Percentiles rank a stretch among this genome's conserved stretches.
Conservation (phyloP, 2,888 invertebrate genomes). For the Troglohyphantes excavatus region DNA sequence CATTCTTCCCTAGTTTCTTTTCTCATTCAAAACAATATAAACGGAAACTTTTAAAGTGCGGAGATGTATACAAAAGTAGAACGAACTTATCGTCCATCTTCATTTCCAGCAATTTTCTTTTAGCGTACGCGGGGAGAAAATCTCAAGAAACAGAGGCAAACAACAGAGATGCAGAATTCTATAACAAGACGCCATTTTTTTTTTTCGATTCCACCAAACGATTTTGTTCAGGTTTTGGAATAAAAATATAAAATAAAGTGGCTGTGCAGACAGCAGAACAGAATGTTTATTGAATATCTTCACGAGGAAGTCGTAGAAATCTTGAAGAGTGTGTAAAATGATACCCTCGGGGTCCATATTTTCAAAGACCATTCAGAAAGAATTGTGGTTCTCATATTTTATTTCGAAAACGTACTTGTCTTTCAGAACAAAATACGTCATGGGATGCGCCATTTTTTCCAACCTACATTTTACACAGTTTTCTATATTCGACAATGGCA, state of each 20-base stretch:
- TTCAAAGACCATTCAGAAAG: background rate
- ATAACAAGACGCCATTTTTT: constrained; percentile 1
- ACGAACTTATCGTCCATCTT: constrained; percentile 44
- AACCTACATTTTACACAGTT: too few species aligned
- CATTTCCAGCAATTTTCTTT: constrained; percentile 42
- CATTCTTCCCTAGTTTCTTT: background rate
- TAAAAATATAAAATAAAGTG: background rate
- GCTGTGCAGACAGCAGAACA: background rate
- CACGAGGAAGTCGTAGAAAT: background rate
- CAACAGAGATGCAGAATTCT: constrained; percentile 26
- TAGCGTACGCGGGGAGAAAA: constrained; percentile 18
- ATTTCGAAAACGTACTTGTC: background rate
- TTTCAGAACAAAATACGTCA: background rate
- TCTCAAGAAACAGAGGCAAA: background rate
- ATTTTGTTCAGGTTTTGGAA: constrained; percentile 3
- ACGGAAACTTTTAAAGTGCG: background rate
- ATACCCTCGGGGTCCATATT: background rate
- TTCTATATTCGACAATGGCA: too few species aligned
- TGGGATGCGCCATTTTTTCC: background rate
- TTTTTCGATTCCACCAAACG: background rate
- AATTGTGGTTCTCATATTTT: background rate
- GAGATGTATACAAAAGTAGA: background rate
- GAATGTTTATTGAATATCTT: background rate
- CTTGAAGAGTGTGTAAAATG: background rate
- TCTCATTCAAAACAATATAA: background rate